Conservation (phyloP, 1,140 invertebrate species). For the Anoplophora glabripennis region DNA sequence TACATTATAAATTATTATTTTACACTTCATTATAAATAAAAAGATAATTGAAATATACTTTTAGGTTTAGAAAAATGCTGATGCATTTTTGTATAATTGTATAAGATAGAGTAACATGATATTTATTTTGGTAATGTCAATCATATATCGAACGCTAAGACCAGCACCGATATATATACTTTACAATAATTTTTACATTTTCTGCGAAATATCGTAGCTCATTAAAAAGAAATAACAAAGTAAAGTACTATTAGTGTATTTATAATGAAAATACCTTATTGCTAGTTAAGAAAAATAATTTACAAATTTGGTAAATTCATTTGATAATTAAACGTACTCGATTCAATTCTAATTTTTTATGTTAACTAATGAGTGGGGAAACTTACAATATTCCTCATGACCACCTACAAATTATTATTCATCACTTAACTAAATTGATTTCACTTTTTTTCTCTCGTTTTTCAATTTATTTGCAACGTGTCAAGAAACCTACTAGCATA, state of each 20-base stretch:
- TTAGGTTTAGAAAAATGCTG: too few relatives aligned
- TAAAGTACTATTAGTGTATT: conserved; percentile 1
- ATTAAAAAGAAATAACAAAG: not conserved
- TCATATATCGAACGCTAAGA: conserved; percentile 4
- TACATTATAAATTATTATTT: conserved; percentile 42
- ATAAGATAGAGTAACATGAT: conserved; percentile 27
- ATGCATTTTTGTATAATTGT: conserved; percentile 11
- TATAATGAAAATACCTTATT: conserved; percentile 20
- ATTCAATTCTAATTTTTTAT: too few relatives aligned
- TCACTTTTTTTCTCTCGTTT: too few relatives aligned
- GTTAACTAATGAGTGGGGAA: too few relatives aligned
- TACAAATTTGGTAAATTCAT: not conserved
- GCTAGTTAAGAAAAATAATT: conserved; percentile 16
- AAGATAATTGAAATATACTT: too few relatives aligned
- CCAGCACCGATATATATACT: conserved; percentile 13
- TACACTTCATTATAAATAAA: conserved; percentile 25
- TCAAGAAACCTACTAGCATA: too few relatives aligned
- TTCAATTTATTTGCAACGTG: too few relatives aligned
- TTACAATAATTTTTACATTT: conserved; percentile 25
- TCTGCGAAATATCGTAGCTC: not conserved
- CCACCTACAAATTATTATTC: too few relatives aligned
- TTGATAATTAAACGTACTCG: not conserved
- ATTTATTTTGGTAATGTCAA: conserved; percentile 21
- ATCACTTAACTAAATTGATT: too few relatives aligned
- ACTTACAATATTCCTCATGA: too few relatives aligned